Evolutionary conservation across 2,888 invertebrate genomes (phyloP), one percentile per base, ranked within the genome.

Genomic region (Odontothrips loti): DNA sequence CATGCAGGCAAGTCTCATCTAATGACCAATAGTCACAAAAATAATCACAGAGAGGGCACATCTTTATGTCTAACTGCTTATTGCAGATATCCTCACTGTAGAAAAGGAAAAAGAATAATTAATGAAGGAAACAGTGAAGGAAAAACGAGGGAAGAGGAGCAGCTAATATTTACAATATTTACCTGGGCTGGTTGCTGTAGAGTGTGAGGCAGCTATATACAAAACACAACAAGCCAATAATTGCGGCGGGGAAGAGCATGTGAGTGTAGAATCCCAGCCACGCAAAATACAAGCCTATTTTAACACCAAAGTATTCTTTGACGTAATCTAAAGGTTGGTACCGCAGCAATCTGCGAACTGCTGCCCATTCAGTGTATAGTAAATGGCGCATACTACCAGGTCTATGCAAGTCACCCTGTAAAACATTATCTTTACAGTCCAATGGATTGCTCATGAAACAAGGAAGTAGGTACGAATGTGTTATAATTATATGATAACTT

Each of bases 181-280:
- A 84, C 84, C 84, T 84, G 58, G 84, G 83, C 48, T 86, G 85
- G 85, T 90, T 89, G 58, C 84, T 84, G 80, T 86, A 85, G 84
- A 90, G 86, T 15, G 89, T 89, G 82, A 88, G 83, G 11, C 89
- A 85, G 6, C 90, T 90, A 84, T 90, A 90, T 15, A 90, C 82
- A 84, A 90, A 90, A 34, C 90, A 90, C n/a, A 89, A 82, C 0
- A 90, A 84, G 3, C 90, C 90, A n/a, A 90, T 88, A 47, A 90
- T 83, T 0, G 90, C 87, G 3, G 90, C 90, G 8, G 90, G 90
- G 27, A 90, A 85, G 27, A 90, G 86, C 90, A 90, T 89, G 12
- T 89, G 89, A 8, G 90, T 90, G 85, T 90, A 90, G 84, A 91
- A 90, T 88, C 90, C 90, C 34, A 90, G 85, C 90, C 90, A 90